Evolutionary conservation across 2,113 vertebrate genomes (phyloP).

Genomic region (Oreochromis aureus): DNA sequence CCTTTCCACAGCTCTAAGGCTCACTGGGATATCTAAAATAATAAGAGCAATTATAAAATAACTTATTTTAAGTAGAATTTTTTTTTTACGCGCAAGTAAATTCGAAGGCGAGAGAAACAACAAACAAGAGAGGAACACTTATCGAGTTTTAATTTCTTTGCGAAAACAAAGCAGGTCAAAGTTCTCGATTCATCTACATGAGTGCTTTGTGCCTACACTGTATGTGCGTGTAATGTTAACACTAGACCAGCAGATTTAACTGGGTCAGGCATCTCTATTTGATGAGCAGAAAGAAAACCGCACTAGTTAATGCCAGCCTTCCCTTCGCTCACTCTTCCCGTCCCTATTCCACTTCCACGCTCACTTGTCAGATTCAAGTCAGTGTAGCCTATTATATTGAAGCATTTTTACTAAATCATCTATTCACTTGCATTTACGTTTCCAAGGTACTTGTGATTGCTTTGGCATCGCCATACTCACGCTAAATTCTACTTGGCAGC

Average conservation of each 20-base stretch:
- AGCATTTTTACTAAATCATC: slow-evolving; percentile 39
- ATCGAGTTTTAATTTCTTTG: neutral
- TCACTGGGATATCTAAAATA: slow-evolving; percentile 14
- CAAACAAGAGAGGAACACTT: neutral
- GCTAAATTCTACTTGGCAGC: slow-evolving; percentile 50
- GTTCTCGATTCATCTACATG: slow-evolving; percentile 7
- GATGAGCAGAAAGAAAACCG: slow-evolving; percentile 47
- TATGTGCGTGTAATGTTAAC: slow-evolving; percentile 15
- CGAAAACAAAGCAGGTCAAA: slow-evolving; percentile 14
- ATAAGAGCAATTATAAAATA: slow-evolving; percentile 9
- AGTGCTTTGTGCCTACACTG: neutral
- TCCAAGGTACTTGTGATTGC: slow-evolving; percentile 38
- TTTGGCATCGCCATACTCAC: slow-evolving; percentile 34
- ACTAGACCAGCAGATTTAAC: slow-evolving; percentile 50
- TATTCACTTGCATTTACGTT: slow-evolving; percentile 33
- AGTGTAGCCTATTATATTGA: neutral
- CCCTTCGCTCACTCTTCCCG: slow-evolving; percentile 18
- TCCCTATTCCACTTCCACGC: slow-evolving; percentile 12
- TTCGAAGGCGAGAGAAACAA: neutral
- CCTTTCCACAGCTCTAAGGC: neutral
- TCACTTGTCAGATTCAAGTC: slow-evolving; percentile 29
- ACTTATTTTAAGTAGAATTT: neutral
- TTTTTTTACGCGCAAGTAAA: neutral
- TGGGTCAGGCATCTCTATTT: slow-evolving; percentile 68
- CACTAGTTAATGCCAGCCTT: slow-evolving; percentile 35